Base-by-base conservation (phyloP, 2,797 vertebrate species). In the Pampus argenteus region DNA sequence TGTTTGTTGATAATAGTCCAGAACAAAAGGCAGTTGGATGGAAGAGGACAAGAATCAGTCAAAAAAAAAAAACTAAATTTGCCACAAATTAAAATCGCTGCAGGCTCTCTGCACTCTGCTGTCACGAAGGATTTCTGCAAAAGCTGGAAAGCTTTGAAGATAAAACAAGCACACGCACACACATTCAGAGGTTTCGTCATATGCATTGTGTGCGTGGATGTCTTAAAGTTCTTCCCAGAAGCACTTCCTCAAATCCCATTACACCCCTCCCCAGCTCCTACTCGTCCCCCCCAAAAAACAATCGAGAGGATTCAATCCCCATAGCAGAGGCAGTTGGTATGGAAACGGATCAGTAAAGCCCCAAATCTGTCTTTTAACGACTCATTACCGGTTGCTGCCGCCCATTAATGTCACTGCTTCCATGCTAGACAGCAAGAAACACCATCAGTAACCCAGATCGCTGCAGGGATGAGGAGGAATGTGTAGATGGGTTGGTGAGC, bases 291-390 rank as follows among this genome's bases (percentile, higher is more conserved):
- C 55, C 25, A 31, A 8, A 58, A 67, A 75, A 40, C 38, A 68
- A 76, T 36, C 26, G 58, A 79, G 65, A 77, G 48, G 57, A 88
- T 82, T 81, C 85, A 75, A 70, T 84, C 86, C 79, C 74, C 79
- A 76, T 67, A 69, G 78, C 76, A 71, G 76, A 85, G 77, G 86
- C 87, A 91, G 91, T 92, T 91, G 92, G 89, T 89, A 90, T 88
- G 89, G 92, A 90, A 91, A 93, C 88, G 56, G 88, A 90, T 87
- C 88, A 90, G 85, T 63, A 83, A 84, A 86, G 78, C 82, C 68
- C 73, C 76, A 88, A 88, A 91, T 88, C 76, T 85, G 66, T 79
- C 40, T 72, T 81, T 90, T 84, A 88, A 87, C 70, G 71, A 88
- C 86, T 91, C 88, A 90, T 92, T 90, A 86, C 74, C 29, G 62